These are phyloP conservation scores for Neoaliturus tenellus DNA, from an alignment of 2,888 invertebrate genomes.

Conservation along the genomic window DNA sequence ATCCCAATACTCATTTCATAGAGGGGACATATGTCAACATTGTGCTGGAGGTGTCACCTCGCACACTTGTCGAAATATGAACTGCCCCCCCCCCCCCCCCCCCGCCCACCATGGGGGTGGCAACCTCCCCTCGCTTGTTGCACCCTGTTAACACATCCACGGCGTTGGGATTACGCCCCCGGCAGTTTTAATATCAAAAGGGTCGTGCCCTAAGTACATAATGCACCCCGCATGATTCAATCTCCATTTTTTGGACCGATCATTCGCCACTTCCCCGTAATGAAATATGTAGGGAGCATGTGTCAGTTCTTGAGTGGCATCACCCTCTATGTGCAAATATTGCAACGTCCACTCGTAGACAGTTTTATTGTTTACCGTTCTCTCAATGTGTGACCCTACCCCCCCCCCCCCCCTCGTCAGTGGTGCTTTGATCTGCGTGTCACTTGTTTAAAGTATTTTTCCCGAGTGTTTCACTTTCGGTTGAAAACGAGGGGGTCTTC, in stretches of 20 bases:
- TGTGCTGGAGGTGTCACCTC: background rate
- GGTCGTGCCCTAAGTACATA: slow-evolving; percentile 53
- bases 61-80: slow-evolving; percentile 49
- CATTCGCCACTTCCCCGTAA: slow-evolving; percentile 59
- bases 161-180: slow-evolving; percentile 49
- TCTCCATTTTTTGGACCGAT: slow-evolving; percentile 60
- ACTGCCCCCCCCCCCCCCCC: background rate
- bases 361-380: slow-evolving; percentile 9
- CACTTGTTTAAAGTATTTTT: background rate
- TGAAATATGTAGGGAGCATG: slow-evolving; percentile 58
- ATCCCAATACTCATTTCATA: no score
- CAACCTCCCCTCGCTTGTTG: slow-evolving; percentile 42
- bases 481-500: background rate
- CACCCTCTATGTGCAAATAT: slow-evolving; percentile 48
- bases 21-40: slow-evolving; percentile 8
- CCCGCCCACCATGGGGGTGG: background rate
- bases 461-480: slow-evolving; percentile 22
- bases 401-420: no score
- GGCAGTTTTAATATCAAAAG: slow-evolving; percentile 59
- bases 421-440: background rate
- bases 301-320: slow-evolving; percentile 45
- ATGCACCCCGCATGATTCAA: slow-evolving; percentile 58
- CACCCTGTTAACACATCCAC: slow-evolving; percentile 48
- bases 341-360: slow-evolving; percentile 37
- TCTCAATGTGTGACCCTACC: background rate